Base-by-base conservation (phyloP, 2,113 vertebrate genomes). In the Petroica traversi region DNA sequence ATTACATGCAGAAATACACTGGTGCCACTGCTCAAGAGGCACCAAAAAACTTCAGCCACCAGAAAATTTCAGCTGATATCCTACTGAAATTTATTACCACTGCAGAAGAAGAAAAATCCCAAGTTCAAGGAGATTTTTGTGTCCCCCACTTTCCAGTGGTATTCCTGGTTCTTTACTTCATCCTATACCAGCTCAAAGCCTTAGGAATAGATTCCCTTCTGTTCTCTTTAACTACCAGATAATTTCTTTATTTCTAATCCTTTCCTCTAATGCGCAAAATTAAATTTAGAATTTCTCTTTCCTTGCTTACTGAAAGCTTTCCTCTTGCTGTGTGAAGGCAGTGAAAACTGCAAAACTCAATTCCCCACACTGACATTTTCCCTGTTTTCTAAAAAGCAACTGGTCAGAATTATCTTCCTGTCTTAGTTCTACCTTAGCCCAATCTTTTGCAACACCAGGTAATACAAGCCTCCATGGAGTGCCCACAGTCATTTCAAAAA, bases 341-440 rank as follows among this genome's bases (percentile, higher is more conserved):
- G n/a, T 38, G 52, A 88, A 92, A 68, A 76, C 10, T 13, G 8
- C 23, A 75, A 25, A 0, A 61, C 31, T 17, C 15, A 36, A n/a
- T 24, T 57, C 12, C 16, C 6, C 28, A 61, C 1, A 0, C 0
- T 11, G n/a, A 28, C 5, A 2, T 67, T 52, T 55, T 33, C 12
- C n/a, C 17, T 41, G 5, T 82, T 82, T 89, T 82, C 48, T 63
- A 71, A 76, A 25, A 8, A 49, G 58, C 8, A 86, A 41, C 11
- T 58, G 8, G 16, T 26, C 26, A 68, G 74, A 54, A 89, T 18
- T 25, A 54, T 13, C 16, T 72, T 72, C 52, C 12, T 55, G 26
- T 29, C 46, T 62, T 63, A 26, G 36, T 14, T 85, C 20, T 33
- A 67, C n/a, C 26, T 34, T 31, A 68, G 45, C 16, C 19, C 75